Base-by-base conservation (phyloP, 2,113 vertebrate genomes). In the Phrynosoma platyrhinos region DNA sequence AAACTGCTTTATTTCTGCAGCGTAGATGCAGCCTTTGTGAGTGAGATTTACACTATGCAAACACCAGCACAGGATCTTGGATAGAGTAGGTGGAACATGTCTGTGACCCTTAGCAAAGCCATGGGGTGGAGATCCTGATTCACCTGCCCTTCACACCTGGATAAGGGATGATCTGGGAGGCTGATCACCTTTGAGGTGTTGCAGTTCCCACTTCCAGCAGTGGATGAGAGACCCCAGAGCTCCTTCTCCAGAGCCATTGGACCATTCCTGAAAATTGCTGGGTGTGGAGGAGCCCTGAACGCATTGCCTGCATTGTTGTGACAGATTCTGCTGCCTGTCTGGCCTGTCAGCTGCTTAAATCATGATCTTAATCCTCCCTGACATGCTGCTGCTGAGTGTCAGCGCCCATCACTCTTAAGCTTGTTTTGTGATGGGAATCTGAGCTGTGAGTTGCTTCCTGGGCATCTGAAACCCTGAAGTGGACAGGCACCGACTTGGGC, bases 321-420 rank as follows among this genome's bases (percentile, higher is more conserved):
- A 47, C 47, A 47, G 47, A 47, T 47, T 47, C 47, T 47, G 47
- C 47, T 8, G 23, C 62, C 18, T 68, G 32, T 25, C 58, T 42
- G 23, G 10, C 1, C 80, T 66, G 80, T 32, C 66, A 69, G 66
- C 68, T 53, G 47, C 66, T 21, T 21, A 89, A 91, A 83, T 78
- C 84, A 40, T 91, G 92, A 85, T 32, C 16, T 79, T 95, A 90
- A 94, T 78, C 86, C 93, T 86, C 85, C 47, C 64, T 82, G 93
- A 90, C 91, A 80, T 64, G 12, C 93, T 89, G 84, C 95, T 92
- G 94, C 90, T 94, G 92, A 91, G 88, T 89, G 92, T 94, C 93
- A 91, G 92, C 94, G 89, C 86, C 81, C 93, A 86, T 94, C 93
- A 90, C 86, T 93, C 92, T 36, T 94, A 87, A 93, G 93, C 92